phyloP scores from a whole-genome alignment of 1,140 invertebrate species.

The Lasaia peninsularis region DNA sequence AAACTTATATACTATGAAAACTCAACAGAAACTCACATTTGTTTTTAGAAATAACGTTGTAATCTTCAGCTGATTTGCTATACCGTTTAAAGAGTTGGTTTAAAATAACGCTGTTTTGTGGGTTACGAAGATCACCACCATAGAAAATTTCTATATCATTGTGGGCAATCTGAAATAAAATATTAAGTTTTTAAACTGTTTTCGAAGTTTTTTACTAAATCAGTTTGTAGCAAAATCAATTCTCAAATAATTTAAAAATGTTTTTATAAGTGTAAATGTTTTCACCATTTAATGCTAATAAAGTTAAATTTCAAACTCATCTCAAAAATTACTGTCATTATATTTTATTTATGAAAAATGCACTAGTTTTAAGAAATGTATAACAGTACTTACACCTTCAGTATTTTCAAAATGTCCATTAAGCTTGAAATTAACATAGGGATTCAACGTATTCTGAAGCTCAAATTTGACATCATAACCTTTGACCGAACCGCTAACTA shows the following conservation, averaged over 20 bases:
- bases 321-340: too few relatives aligned
- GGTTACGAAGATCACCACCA: conserved; percentile 79
- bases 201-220: too few relatives aligned
- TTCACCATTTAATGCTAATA: too few relatives aligned
- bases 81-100: conserved; percentile 64
- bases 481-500: conserved; percentile 61
- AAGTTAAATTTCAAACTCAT: too few relatives aligned
- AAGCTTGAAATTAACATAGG: conserved; percentile 78
- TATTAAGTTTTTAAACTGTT: neutral
- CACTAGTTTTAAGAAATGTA: neutral
- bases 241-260: too few relatives aligned
- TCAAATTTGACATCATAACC: conserved; percentile 64
- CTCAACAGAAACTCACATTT: conserved; percentile 48
- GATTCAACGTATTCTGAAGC: conserved; percentile 76
- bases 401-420: conserved; percentile 50
- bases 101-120: conserved; percentile 76
- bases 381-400: conserved; percentile 35
- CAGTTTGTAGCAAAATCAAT: too few relatives aligned
- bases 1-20: too few relatives aligned
- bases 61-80: conserved; percentile 43
- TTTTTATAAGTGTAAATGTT: too few relatives aligned
- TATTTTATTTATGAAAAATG: too few relatives aligned
- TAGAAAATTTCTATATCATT: conserved; percentile 79
- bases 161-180: conserved; percentile 54
- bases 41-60: conserved; percentile 58